A percentile compares a stretch with the other conserved stretches of the same genome.
Conservation (phyloP, 1,140 invertebrate genomes). For the Drosophila parabipectinata region DNA sequence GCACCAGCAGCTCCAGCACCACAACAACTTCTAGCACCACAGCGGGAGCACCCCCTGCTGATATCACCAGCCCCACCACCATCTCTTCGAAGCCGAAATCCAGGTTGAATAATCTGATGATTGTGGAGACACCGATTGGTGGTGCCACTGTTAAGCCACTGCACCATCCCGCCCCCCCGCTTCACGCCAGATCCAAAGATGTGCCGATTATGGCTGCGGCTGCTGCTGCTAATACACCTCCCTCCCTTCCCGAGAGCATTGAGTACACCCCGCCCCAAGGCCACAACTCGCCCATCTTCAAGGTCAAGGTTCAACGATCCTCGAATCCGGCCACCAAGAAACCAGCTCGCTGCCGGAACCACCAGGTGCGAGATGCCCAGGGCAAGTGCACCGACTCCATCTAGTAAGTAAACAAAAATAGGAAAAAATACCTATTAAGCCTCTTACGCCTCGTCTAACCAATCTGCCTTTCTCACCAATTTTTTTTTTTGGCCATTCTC, state of each 20-base stretch:
- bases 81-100: conserved; percentile 40
- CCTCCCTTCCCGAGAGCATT: conserved; percentile 34
- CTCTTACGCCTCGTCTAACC: conserved; percentile 43
- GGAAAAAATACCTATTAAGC: conserved; percentile 21
- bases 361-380: conserved; percentile 65
- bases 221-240: conserved; percentile 17
- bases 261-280: conserved; percentile 64
- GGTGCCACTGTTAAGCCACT: conserved; percentile 27
- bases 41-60: conserved; percentile 4
- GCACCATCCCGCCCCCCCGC: not conserved
- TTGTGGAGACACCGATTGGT: conserved; percentile 56
- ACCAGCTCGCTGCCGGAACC: conserved; percentile 52
- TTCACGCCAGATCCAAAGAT: conserved; percentile 58
- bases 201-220: conserved; percentile 30
- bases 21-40: conserved; percentile 15
- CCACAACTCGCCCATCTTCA: conserved; percentile 73
- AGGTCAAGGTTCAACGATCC: conserved; percentile 72
- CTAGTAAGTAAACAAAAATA: conserved; percentile 63
- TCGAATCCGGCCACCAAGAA: conserved; percentile 23
- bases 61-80: not conserved
- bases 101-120: conserved; percentile 60
- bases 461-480: not conserved
- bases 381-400: conserved; percentile 74
- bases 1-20: conserved; percentile 15
- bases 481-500: conserved; percentile 6